Conservation (phyloP, 2,113 vertebrate species). For the Chionodraco myersi region DNA sequence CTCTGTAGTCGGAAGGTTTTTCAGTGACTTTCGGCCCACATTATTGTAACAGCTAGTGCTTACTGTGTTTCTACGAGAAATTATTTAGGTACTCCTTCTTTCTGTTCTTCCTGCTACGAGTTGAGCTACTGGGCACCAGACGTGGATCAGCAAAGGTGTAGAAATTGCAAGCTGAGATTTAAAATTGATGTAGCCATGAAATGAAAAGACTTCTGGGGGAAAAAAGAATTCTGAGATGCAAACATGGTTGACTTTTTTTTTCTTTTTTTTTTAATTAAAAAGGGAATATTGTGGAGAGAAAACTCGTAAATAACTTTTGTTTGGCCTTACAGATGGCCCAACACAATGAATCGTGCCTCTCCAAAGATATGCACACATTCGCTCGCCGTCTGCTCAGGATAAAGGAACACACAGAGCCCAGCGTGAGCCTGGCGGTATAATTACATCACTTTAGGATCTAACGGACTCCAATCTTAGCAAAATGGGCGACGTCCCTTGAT, state of each 20-base stretch:
- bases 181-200: neutral
- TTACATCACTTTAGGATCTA: conserved; percentile 58
- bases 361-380: neutral
- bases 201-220: neutral
- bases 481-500: conserved; percentile 42
- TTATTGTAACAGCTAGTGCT: neutral
- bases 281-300: no score
- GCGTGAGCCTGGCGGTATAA: conserved; percentile 49
- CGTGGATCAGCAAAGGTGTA: neutral
- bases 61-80: no score
- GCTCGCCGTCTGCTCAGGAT: conserved; percentile 2
- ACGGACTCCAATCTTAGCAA: conserved; percentile 54
- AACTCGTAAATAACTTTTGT: no score
- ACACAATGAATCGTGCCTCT: neutral
- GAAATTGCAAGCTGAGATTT: conserved; percentile 5
- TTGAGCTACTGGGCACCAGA: neutral
- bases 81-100: no score
- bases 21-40: neutral
- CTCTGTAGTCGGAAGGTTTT: neutral
- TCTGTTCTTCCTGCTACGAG: no score
- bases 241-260: neutral
- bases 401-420: neutral
- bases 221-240: neutral
- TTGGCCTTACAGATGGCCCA: neutral
- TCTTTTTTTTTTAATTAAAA: neutral